These are phyloP conservation scores for Streptopelia turtur DNA, from an alignment of 2,797 vertebrate genomes.

Conservation along the genomic window DNA sequence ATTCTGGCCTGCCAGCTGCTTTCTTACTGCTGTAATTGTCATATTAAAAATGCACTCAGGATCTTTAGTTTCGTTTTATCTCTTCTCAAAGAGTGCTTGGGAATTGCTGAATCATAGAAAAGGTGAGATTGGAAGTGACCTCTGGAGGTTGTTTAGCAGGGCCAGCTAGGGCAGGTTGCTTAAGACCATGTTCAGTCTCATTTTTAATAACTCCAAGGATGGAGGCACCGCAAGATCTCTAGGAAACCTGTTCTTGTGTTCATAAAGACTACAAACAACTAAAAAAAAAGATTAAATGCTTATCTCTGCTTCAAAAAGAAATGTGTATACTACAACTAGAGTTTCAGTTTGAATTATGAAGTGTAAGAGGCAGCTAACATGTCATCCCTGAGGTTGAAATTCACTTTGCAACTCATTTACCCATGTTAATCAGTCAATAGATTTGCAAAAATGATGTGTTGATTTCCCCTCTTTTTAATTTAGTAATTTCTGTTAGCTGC, in stretches of 20 bases:
- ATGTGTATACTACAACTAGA: neutral
- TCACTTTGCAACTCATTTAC: neutral
- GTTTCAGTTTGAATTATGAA: neutral
- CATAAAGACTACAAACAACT: neutral
- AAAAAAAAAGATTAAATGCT: neutral
- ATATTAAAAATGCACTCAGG: neutral
- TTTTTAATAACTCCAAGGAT: neutral
- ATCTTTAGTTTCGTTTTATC: neutral
- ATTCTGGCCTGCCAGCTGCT: neutral
- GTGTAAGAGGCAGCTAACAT: neutral
- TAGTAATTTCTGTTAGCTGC: conserved; percentile 18
- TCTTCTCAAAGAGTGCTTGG: neutral
- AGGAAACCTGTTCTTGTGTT: neutral
- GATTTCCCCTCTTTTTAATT: conserved; percentile 12
- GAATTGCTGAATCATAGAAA: neutral
- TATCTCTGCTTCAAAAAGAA: neutral
- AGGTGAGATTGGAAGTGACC: neutral
- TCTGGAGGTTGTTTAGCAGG: neutral
- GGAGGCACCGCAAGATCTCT: neutral
- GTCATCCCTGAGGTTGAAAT: neutral
- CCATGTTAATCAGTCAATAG: conserved; percentile 10
- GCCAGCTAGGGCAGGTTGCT: neutral
- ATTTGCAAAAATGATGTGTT: neutral
- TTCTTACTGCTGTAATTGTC: neutral
- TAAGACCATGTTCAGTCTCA: neutral